These are phyloP conservation scores for Acrocephalus scirpaceus DNA, from an alignment of 2,797 vertebrate genomes.

Conservation along the genomic window DNA sequence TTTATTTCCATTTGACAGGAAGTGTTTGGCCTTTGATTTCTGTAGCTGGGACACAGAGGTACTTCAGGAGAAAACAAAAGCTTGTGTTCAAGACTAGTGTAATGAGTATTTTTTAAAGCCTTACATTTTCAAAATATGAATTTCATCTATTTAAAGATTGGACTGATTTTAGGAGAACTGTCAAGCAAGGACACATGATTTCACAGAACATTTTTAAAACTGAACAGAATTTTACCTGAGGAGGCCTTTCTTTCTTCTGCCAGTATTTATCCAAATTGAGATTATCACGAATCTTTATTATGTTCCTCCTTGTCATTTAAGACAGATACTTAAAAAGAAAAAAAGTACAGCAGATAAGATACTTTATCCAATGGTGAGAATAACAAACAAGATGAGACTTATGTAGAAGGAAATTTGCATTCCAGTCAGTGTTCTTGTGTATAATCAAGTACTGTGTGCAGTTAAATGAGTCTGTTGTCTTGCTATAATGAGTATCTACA, in stretches of 20 bases:
- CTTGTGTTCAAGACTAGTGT: background rate
- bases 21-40: background rate
- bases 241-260: background rate
- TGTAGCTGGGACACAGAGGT: background rate
- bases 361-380: constrained; percentile 23
- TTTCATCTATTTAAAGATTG: background rate
- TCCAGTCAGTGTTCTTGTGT: constrained; percentile 48
- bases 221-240: background rate
- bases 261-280: background rate
- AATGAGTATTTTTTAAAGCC: constrained; percentile 10
- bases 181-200: background rate
- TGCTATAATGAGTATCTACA: constrained; percentile 79
- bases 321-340: background rate
- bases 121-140: background rate
- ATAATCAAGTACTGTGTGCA: constrained; percentile 76
- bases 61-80: background rate
- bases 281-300: background rate
- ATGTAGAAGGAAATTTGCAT: constrained; percentile 71
- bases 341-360: background rate
- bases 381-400: constrained; percentile 54
- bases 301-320: background rate
- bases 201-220: constrained; percentile 5
- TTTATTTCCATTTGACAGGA: background rate
- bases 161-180: background rate
- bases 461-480: constrained; percentile 81